Evolutionary conservation across 2,113 vertebrate species (phyloP).

Genomic region (Antennarius striatus): DNA sequence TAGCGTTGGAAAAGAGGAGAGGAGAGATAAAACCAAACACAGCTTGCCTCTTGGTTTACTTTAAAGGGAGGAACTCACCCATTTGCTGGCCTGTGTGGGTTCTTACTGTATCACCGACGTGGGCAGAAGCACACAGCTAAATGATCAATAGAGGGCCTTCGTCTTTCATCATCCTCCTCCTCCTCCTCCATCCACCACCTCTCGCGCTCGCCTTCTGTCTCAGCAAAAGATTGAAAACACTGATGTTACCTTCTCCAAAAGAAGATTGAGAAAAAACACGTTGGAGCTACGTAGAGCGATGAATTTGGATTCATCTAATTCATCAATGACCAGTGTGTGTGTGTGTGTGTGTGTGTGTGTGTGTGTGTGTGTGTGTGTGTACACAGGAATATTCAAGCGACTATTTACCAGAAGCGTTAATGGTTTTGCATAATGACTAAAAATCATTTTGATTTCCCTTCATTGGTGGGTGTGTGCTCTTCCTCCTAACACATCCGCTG

Average conservation of each 20-base stretch:
- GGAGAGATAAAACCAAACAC: slow-evolving; percentile 36
- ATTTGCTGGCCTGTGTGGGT: slow-evolving; percentile 48
- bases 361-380: too few relatives aligned
- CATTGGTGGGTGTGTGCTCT: background rate
- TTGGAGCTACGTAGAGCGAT: too few relatives aligned
- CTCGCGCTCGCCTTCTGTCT: slow-evolving; percentile 21
- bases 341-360: too few relatives aligned
- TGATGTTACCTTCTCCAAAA: background rate
- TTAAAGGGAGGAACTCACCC: slow-evolving; percentile 18
- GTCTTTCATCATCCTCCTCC: slow-evolving; percentile 23
- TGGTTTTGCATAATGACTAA: background rate
- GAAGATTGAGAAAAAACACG: background rate
- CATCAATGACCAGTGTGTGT: too few relatives aligned
- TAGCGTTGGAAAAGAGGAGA: slow-evolving; percentile 42
- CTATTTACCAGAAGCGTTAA: too few relatives aligned
- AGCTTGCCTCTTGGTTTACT: slow-evolving; percentile 29
- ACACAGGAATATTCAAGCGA: too few relatives aligned
- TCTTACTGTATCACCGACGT: slow-evolving; percentile 47
- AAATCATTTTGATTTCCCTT: slow-evolving; percentile 11
- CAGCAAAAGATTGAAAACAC: slow-evolving; percentile 19
- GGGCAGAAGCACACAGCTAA: slow-evolving; percentile 43
- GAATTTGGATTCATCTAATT: too few relatives aligned
- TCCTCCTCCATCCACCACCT: slow-evolving; percentile 2
- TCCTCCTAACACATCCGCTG: slow-evolving; percentile 25
- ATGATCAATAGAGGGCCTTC: slow-evolving; percentile 61